Evolutionary conservation across 2,113 vertebrate genomes (phyloP), one percentile per base, ranked within the genome.

Genomic region (Chloroceryle aenea): DNA sequence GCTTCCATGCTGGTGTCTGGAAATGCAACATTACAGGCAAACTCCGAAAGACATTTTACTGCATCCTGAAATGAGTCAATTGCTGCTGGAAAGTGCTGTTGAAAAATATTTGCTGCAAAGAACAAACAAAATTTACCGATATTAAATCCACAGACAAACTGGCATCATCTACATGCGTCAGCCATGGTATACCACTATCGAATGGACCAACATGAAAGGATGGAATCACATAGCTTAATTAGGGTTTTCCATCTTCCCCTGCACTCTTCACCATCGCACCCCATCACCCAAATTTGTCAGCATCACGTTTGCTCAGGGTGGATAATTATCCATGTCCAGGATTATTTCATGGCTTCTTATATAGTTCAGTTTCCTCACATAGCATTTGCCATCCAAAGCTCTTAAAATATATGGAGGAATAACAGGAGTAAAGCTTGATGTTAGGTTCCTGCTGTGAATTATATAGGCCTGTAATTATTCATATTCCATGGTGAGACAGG

Each of bases 61-160:
- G 99, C 99, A 32, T 99, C 99, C 96, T 99, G 99, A 95, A 99
- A 99, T 8, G 99, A 99, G 91, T 99, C 99, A 22, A 99, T 99
- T 69, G 99, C 99, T 56, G 99, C 99, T 18, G 99, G 99, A 95
- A 99, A 99, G 93, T 99, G 99, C 94, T 99, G 97, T 97, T 99
- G 98, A 94, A 99, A 99, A 64, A 99, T 99, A 93, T 98, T 99
- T 89, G 98, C 99, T 99, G 81, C 61, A 67, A 87, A 88, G 87
- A 85, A 97, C 38, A 90, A 91, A 94, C 13, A 67, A 77, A 88
- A 53, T 47, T 12, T 36, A 76, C 12, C 38, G n/a, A 32, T 29
- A 71, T 3, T 42, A 88, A 73, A 62, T 62, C 9, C 71, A 27
- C 2, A 69, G 23, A 68, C 48, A 67, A 77, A 40, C 29, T 55